Base-by-base conservation (phyloP, 2,797 vertebrate species). In the Sphaeramia orbicularis region DNA sequence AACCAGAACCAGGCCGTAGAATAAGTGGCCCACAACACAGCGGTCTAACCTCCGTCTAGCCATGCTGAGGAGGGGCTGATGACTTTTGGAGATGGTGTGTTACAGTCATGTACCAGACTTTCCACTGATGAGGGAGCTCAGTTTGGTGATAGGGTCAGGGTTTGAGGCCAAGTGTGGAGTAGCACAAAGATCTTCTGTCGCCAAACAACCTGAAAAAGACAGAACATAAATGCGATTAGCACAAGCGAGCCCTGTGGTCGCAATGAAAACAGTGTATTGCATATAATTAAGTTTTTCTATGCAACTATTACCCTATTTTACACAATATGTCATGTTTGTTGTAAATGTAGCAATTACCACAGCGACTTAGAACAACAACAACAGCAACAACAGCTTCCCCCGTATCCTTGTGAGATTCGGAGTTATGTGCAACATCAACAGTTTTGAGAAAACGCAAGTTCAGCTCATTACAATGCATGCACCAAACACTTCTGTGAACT, bases 1-100 rank as follows among this genome's bases (percentile, higher is more conserved):
- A 65, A 83, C 85, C 80, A 93, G 68, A 18, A 96, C 60, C 76
- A 97, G 76, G 73, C 94, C 92, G 64, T 94, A 86, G 76, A 95
- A 89, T 86, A 95, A 49, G 32, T 85, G 93, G 80, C 85, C 84
- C 15, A 83, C 70, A 24, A 78, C 47, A 81, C 73, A 63, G 71
- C 72, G 78, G 73, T 85, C 66, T 64, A 80, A 49, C 88, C 80
- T 81, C 68, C 82, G 74, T 86, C 86, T 91, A 63, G 95, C 96
- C 97, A 98, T 98, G 88, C 79, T 94, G 91, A 38, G 64, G 66
- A 66, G 51, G 76, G 58, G 76, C 71, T 82, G 82, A 83, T 45
- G 86, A 90, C 2, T 83, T 83, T 75, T 79, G 89, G 86, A 88
- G 68, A 80, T 6, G 51, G 38, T 82, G 71, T 40, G 53, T 85